Evolutionary conservation across 2,113 vertebrate species (phyloP), one percentile per base, ranked within the genome.

Genomic region (Trochalopteron elliotii): DNA sequence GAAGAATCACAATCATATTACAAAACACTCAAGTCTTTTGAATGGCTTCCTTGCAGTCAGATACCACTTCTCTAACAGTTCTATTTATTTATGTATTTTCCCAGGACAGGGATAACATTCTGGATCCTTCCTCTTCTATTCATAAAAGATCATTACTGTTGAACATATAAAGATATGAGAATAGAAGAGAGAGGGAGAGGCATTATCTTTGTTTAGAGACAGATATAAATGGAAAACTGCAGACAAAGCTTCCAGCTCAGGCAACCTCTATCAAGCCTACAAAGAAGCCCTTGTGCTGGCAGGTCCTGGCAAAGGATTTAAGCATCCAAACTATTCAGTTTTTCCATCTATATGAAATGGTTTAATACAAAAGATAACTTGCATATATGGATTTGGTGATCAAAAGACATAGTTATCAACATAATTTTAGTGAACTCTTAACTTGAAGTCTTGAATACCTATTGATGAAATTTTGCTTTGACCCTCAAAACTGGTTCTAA

Each of bases 271-370:
- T n/a, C 80, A 89, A 93, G 76, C 33, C 56, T 89, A 92, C 64
- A 70, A 89, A 92, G 76, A 88, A 67, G 52, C 13, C 52, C 52
- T 77, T 92, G 80, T 87, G 64, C 56, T 95, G 86, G 89, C 86
- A 95, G 68, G 74, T 78, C 72, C 80, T 92, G 86, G 72, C 76
- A 94, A 89, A 74, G 60, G 44, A 89, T 87, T 60, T 83, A 75
- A 92, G 76, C 12, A 12, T 52, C n/a, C 39, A 50, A 90, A 81
- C 60, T 60, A 78, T 31, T 87, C 72, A 0, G 19, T 81, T 95
- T 93, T 92, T 95, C 68, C 76, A 90, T 52, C 27, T 50, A 39
- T 24, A 45, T 50, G 14, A 70, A 83, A 85, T 28, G 2, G 21
- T 42, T 87, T 90, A 65, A 92, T 23, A 44, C 18, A 69, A 83